These are phyloP conservation scores for Chelonus insularis DNA, from an alignment of 1,140 invertebrate species.

Conservation along the genomic window DNA sequence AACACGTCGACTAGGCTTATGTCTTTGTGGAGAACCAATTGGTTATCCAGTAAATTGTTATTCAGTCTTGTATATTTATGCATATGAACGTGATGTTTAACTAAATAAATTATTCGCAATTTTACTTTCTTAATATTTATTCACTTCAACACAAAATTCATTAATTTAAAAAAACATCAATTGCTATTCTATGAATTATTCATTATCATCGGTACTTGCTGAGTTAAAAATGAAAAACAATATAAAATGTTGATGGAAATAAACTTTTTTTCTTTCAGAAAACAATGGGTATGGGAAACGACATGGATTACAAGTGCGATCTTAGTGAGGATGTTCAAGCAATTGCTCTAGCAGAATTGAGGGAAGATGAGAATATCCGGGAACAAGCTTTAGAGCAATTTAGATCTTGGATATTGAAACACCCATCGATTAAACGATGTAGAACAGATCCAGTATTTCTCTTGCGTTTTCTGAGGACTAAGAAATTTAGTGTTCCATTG, in stretches of 20 bases:
- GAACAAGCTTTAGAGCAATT: conserved; percentile 72
- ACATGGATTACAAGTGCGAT: conserved; percentile 43
- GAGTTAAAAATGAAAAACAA: neutral
- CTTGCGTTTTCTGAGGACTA: conserved; percentile 79
- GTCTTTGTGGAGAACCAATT: neutral
- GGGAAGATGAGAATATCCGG: conserved; percentile 72
- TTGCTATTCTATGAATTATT: no score
- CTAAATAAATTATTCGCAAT: no score
- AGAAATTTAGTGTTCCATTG: conserved; percentile 83
- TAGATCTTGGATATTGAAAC: conserved; percentile 76
- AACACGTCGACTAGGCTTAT: neutral
- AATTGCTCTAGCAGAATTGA: conserved; percentile 69
- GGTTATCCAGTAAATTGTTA: neutral
- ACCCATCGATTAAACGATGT: conserved; percentile 75
- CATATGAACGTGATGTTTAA: no score
- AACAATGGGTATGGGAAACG: conserved; percentile 39
- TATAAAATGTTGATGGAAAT: neutral
- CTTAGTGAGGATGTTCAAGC: conserved; percentile 58
- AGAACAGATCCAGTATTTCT: conserved; percentile 79
- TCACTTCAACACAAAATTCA: no score
- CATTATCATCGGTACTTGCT: no score
- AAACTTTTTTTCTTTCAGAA: neutral
- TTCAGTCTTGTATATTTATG: neutral
- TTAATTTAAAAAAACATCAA: no score
- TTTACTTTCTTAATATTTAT: no score